These are phyloP conservation scores for Morpho achilles DNA, from an alignment of 2,888 invertebrate species.

Conservation along the genomic window DNA sequence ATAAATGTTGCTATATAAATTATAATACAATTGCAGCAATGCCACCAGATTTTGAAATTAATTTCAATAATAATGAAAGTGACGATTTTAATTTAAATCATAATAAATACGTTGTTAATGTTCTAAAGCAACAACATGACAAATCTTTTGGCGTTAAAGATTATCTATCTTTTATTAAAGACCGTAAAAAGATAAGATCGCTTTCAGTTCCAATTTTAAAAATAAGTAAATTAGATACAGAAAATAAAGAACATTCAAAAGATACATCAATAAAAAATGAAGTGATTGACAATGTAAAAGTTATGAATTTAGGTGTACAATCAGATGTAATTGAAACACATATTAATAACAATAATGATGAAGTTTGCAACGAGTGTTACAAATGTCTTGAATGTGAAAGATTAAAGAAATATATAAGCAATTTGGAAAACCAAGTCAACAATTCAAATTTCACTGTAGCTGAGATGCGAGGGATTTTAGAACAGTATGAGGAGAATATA, in stretches of 20 bases:
- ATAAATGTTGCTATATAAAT: no score
- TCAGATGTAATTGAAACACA: slow-evolving; percentile 18
- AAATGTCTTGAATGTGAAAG: slow-evolving; percentile 52
- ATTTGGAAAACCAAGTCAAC: slow-evolving; percentile 46
- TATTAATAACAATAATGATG: slow-evolving; percentile 40
- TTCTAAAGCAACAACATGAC: no score
- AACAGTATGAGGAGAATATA: slow-evolving; percentile 51
- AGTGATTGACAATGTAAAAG: slow-evolving; percentile 24
- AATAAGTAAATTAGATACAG: not conserved
- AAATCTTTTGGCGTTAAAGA: not conserved
- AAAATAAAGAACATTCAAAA: slow-evolving; percentile 5
- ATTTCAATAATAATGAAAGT: no score
- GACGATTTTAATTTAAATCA: no score
- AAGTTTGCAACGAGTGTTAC: slow-evolving; percentile 33
- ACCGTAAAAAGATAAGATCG: slow-evolving; percentile 3
- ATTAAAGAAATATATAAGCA: slow-evolving; percentile 35
- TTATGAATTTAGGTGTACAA: slow-evolving; percentile 26
- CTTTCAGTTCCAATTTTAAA: not conserved
- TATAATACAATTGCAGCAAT: no score
- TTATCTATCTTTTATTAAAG: not conserved
- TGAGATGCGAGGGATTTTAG: slow-evolving; percentile 46
- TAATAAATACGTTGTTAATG: no score
- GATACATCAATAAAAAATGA: slow-evolving; percentile 23
- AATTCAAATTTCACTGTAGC: slow-evolving; percentile 35
- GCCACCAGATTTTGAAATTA: no score